phyloP scores from a whole-genome alignment of 2,888 invertebrate genomes.

The Drosophila diplacantha region DNA sequence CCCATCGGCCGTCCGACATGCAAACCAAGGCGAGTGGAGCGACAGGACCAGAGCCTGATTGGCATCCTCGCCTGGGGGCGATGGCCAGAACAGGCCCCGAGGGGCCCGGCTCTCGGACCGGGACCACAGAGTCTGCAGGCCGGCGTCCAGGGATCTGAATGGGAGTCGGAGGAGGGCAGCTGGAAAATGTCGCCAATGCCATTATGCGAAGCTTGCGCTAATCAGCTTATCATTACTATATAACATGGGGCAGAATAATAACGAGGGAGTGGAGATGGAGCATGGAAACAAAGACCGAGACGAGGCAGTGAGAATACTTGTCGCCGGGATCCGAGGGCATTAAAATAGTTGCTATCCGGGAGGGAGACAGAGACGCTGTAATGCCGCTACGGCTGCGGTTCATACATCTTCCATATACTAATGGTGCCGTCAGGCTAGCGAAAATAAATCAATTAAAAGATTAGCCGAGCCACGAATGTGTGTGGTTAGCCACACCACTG shows the following conservation, averaged over 20 bases:
- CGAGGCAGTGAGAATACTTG: conserved; percentile 29
- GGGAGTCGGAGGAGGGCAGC: conserved; percentile 14
- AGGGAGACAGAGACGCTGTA: conserved; percentile 12
- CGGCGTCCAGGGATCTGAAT: conserved; percentile 13
- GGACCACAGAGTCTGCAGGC: conserved; percentile 6
- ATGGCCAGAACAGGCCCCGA: conserved; percentile 24
- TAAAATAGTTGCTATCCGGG: conserved; percentile 38
- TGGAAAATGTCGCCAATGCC: conserved; percentile 58
- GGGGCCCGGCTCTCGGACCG: conserved; percentile 15
- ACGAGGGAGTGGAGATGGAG: background rate
- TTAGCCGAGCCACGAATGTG: conserved; percentile 11
- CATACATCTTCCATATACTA: conserved; percentile 10
- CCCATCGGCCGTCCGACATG: conserved; percentile 11
- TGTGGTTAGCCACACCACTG: conserved; percentile 1
- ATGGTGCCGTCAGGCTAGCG: conserved; percentile 12
- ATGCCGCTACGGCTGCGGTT: conserved; percentile 2
- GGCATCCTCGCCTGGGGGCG: conserved; percentile 39
- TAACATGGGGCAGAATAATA: conserved; percentile 24
- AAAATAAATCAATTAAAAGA: conserved; percentile 58
- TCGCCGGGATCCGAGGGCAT: conserved; percentile 38
- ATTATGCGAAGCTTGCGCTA: conserved; percentile 58
- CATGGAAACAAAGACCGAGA: background rate
- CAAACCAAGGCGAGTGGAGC: conserved; percentile 19
- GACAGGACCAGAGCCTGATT: conserved; percentile 27
- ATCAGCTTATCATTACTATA: conserved; percentile 69